These are phyloP conservation scores for Bubo bubo DNA, from an alignment of 2,113 vertebrate genomes.

Conservation along the genomic window DNA sequence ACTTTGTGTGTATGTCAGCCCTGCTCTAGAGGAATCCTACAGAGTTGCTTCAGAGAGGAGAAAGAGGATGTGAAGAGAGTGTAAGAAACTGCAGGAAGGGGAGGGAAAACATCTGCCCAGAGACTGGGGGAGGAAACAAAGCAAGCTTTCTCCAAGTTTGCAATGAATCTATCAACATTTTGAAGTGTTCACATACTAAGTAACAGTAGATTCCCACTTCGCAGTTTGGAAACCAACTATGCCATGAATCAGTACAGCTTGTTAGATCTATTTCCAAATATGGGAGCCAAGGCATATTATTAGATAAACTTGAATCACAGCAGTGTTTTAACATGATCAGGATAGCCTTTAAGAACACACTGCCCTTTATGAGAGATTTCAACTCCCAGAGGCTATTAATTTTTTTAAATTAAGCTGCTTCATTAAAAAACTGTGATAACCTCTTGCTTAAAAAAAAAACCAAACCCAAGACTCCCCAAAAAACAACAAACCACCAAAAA, in stretches of 20 bases:
- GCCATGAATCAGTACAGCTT: background rate
- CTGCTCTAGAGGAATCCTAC: background rate
- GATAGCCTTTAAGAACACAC: slow-evolving; percentile 5
- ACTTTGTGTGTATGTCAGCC: background rate
- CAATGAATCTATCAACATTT: background rate
- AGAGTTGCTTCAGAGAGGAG: slow-evolving; percentile 26
- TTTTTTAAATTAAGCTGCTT: background rate
- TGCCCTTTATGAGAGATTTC: background rate
- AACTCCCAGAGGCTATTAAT: background rate
- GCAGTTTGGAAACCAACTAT: background rate
- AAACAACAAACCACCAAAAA: background rate
- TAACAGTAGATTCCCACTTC: slow-evolving; percentile 29
- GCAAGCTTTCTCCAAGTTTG: slow-evolving; percentile 30
- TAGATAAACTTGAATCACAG: slow-evolving; percentile 16
- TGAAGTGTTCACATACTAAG: background rate
- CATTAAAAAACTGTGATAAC: background rate
- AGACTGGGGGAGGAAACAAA: slow-evolving; percentile 10
- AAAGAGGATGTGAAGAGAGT: background rate
- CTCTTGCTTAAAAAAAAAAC: background rate
- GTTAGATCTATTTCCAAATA: slow-evolving; percentile 13
- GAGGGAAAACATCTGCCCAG: background rate
- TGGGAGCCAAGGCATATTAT: background rate
- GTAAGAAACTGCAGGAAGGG: slow-evolving; percentile 26
- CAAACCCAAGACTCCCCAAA: too few relatives aligned
- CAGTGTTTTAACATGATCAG: slow-evolving; percentile 16